Conservation (phyloP, 2,888 invertebrate species). For the Scaptomyza parva region DNA sequence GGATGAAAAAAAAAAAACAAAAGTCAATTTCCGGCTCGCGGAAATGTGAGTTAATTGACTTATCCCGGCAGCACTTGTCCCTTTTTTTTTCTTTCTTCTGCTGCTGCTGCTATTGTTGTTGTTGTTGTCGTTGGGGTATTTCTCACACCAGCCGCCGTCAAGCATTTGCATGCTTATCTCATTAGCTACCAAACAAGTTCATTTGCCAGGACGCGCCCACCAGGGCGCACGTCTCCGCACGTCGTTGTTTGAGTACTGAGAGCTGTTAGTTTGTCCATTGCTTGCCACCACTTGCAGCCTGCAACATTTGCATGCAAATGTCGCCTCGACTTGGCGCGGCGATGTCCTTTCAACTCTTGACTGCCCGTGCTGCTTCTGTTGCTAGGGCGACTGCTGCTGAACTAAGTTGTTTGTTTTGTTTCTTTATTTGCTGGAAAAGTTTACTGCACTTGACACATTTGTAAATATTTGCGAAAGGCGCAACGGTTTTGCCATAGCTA, state of each 20-base stretch:
- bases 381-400: conserved; percentile 24
- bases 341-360: conserved; percentile 48
- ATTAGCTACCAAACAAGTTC: conserved; percentile 76
- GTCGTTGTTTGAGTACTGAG: conserved; percentile 36
- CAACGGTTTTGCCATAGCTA: conserved; percentile 27
- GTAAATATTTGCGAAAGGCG: conserved; percentile 50
- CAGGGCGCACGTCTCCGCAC: conserved; percentile 51
- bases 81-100: background rate
- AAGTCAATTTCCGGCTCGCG: conserved; percentile 45
- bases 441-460: conserved; percentile 56
- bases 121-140: conserved; percentile 1
- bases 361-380: conserved; percentile 30
- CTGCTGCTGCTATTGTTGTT: conserved; percentile 4
- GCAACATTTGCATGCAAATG: conserved; percentile 70
- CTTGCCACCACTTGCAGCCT: conserved; percentile 60
- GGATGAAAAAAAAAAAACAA: conserved; percentile 1
- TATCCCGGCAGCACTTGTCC: conserved; percentile 18
- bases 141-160: conserved; percentile 11
- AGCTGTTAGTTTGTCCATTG: conserved; percentile 26
- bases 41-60: conserved; percentile 64
- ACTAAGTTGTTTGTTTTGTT: conserved; percentile 1
- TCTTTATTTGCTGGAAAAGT: conserved; percentile 26
- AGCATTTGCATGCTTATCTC: conserved; percentile 71
- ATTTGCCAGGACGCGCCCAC: conserved; percentile 51
- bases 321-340: conserved; percentile 28